Conservation (phyloP, 2,113 vertebrate species). For the Athene cunicularia region DNA sequence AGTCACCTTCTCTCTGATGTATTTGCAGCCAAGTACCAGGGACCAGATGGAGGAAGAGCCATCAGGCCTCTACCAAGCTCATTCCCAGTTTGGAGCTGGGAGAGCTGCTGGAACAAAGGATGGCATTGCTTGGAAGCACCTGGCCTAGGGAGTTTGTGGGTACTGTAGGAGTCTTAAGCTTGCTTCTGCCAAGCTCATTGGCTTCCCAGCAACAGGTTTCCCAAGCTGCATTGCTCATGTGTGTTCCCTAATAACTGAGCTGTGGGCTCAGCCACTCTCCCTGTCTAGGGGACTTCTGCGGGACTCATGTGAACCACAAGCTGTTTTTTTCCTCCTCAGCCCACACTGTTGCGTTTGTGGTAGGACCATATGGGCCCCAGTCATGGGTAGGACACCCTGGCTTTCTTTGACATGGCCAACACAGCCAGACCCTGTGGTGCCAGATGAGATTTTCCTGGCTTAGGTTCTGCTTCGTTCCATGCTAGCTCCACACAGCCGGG, state of each 20-base stretch:
- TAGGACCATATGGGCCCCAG: neutral
- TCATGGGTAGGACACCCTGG: neutral
- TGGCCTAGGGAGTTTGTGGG: neutral
- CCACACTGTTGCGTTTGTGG: neutral
- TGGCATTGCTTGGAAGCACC: neutral
- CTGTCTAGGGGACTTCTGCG: neutral
- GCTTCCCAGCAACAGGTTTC: neutral
- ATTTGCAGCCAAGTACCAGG: neutral
- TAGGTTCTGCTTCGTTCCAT: constrained; percentile 24
- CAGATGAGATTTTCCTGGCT: neutral
- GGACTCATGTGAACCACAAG: neutral
- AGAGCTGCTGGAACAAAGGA: constrained; percentile 27
- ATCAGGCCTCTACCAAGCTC: constrained; percentile 7
- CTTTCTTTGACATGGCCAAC: neutral
- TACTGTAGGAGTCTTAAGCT: neutral
- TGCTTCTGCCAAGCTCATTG: neutral
- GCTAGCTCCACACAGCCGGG: constrained; percentile 15
- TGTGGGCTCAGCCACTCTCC: neutral
- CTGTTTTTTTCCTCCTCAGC: neutral
- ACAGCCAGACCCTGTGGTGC: neutral
- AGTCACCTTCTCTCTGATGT: neutral
- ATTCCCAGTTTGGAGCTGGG: neutral
- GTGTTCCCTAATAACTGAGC: neutral
- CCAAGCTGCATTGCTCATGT: neutral
- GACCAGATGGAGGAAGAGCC: constrained; percentile 16